phyloP scores from a whole-genome alignment of 2,797 vertebrate genomes.

The Sebastes trivittatus region DNA sequence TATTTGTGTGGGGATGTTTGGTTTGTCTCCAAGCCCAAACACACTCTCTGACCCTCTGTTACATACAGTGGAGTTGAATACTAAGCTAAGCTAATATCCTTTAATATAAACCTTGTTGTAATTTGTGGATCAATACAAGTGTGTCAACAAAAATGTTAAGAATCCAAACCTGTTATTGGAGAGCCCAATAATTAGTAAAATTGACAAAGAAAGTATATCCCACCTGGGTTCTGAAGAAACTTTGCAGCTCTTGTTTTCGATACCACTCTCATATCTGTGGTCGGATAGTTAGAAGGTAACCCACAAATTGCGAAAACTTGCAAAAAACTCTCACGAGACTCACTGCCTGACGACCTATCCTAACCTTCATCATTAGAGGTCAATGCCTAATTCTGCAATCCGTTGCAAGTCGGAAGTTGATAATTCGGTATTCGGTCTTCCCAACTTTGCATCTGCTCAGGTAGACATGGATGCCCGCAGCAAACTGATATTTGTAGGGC shows the following conservation, averaged over 20 bases:
- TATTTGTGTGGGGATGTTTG: conserved; percentile 30
- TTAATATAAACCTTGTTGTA: neutral
- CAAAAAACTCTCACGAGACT: too few relatives aligned
- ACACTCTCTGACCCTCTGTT: neutral
- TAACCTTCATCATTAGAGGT: too few relatives aligned
- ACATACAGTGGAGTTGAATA: neutral
- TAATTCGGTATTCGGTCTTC: neutral
- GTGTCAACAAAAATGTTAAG: neutral
- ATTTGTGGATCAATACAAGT: neutral
- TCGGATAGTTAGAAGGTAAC: too few relatives aligned
- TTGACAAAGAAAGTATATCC: neutral
- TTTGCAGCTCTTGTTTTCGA: neutral
- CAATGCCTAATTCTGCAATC: too few relatives aligned
- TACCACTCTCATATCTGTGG: neutral
- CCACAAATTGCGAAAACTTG: too few relatives aligned
- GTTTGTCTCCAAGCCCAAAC: neutral
- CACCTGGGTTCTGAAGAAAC: neutral
- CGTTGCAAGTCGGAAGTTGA: neutral
- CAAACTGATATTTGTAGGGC: neutral
- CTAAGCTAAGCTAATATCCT: neutral
- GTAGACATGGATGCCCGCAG: neutral
- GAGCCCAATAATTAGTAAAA: neutral
- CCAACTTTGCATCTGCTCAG: neutral
- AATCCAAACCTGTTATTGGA: neutral
- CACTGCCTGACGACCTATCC: too few relatives aligned